Base-by-base conservation (phyloP, 1,140 invertebrate genomes). In the Euwallacea similis region DNA sequence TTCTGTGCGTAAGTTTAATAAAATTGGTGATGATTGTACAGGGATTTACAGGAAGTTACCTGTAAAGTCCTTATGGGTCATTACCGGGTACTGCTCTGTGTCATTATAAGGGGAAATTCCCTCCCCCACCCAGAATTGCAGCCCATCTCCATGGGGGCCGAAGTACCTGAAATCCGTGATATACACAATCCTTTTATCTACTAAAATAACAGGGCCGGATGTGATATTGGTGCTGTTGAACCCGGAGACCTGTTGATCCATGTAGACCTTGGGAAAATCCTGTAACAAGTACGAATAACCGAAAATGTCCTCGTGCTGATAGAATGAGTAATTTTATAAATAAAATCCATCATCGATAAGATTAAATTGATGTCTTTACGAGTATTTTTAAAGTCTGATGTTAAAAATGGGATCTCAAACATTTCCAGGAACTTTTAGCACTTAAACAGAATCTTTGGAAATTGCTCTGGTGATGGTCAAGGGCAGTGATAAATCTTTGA, bases 121-220 rank as follows among this genome's bases (percentile, higher is more conserved):
- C 7, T 9, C 16, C 41, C 64, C 64, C 21, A 8, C 71, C 42
- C 59, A 62, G 67, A 72, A 67, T 13, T 67, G 10, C 10, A 16
- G 7, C 82, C 77, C 59, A 81, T 7, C 56, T 63, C 71, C 70
- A 42, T 73, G 65, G 56, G 42, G 33, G 7, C 46, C 46, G 15
- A 10, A 13, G 15, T 76, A 77, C 9, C 67, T 44, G 9, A 78
- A 55, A 68, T 78, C 67, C 8, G 74, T 21, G 11, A 78, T 72
- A 41, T 69, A 76, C 50, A 78, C 66, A 2, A 68, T 76, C 16
- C 68, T 76, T 42, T 66, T 71, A 41, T 75, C 66, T 0, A 72
- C 62, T 64, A 73, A 44, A 81, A 33, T 85, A 9, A 78, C 64
- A 2, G 73, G 72, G 47, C 77, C 77, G 9, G 77, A 77, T 54